Conservation (phyloP, 2,888 invertebrate species). For the Scaptomyza tumidula region DNA sequence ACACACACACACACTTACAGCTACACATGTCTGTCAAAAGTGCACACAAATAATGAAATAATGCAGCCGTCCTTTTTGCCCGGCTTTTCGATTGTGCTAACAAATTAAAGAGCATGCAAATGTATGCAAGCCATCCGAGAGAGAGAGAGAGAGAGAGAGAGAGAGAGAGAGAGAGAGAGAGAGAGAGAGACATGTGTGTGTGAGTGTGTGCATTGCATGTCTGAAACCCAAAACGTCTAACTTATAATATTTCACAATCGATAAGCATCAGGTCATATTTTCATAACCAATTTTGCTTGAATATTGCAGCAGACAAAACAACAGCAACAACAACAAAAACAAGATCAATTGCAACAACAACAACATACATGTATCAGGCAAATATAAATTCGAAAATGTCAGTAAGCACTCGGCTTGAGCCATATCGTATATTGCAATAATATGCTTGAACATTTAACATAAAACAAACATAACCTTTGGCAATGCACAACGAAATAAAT, state of each 20-base stretch:
- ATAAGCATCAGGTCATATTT: conserved; percentile 83
- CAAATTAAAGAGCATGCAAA: conserved; percentile 73
- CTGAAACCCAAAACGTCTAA: conserved; percentile 25
- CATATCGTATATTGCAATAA: conserved; percentile 71
- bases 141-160: too few relatives aligned
- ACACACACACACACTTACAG: conserved; percentile 17
- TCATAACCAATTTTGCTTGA: conserved; percentile 77
- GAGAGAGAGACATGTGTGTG: background rate
- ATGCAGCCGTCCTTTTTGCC: conserved; percentile 47
- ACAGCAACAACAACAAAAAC: conserved; percentile 15
- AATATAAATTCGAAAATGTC: conserved; percentile 63
- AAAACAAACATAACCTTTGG: conserved; percentile 83
- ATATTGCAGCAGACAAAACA: conserved; percentile 67
- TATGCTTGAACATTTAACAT: conserved; percentile 81
- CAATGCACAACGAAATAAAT: conserved; percentile 43
- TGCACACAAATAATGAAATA: conserved; percentile 46
- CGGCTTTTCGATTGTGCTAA: conserved; percentile 56
- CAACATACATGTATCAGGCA: conserved; percentile 10
- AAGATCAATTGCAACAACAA: conserved; percentile 2
- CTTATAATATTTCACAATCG: conserved; percentile 82
- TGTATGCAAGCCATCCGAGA: conserved; percentile 31
- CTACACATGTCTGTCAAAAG: conserved; percentile 45
- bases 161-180: too few relatives aligned
- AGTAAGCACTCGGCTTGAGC: conserved; percentile 63
- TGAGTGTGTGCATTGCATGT: conserved; percentile 34